phyloP scores from a whole-genome alignment of 53 echinoderm and acorn worm genomes.

The Crossaster papposus region DNA sequence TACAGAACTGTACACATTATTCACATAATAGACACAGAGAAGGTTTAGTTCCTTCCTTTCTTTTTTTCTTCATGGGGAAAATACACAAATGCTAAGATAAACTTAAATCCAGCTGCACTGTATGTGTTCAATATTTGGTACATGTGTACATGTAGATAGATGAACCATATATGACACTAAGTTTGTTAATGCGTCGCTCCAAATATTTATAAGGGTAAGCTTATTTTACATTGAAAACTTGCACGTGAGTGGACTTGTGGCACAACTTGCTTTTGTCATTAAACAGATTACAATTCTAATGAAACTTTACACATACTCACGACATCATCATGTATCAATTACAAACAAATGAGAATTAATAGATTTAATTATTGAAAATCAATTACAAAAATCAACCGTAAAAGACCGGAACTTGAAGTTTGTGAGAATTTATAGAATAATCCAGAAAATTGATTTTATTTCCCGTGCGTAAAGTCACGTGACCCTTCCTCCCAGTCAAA shows the following conservation, averaged over 20 bases:
- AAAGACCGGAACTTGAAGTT: no score
- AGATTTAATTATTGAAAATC: no score
- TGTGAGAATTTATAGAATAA: no score
- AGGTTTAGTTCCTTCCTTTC: conserved; percentile 14
- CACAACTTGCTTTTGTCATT: neutral
- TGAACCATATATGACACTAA: neutral
- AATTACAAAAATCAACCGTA: no score
- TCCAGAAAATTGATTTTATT: no score
- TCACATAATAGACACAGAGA: conserved; percentile 3
- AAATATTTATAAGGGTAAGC: conserved; percentile 34
- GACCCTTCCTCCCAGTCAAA: no score
- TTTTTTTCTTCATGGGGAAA: neutral
- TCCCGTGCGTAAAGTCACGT: no score
- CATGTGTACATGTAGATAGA: no score
- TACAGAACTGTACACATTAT: conserved; percentile 48
- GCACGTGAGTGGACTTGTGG: neutral
- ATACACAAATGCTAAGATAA: conserved; percentile 5
- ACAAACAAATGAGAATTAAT: no score
- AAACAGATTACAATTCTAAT: neutral
- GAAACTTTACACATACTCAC: no score
- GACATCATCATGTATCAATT: no score
- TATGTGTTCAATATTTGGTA: neutral
- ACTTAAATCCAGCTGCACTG: conserved; percentile 29
- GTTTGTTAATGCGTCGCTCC: neutral
- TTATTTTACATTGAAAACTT: neutral